phyloP scores from a whole-genome alignment of 2,888 invertebrate species.

The Omphaloscelis lunosa region DNA sequence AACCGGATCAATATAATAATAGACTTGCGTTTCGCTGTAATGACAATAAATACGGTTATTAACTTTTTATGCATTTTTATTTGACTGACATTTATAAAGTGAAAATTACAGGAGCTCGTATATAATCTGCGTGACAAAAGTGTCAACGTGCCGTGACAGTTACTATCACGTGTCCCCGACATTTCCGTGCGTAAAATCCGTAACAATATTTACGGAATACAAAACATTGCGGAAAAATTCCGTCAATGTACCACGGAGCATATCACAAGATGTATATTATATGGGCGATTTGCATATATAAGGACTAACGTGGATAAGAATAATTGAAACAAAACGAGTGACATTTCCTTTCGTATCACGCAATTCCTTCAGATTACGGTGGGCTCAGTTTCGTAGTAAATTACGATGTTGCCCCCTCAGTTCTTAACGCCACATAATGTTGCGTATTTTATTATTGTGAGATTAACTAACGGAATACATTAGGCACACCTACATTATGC shows the following conservation, averaged over 20 bases:
- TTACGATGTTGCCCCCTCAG: slow-evolving; percentile 64
- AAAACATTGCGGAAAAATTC: slow-evolving; percentile 45
- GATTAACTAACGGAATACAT: slow-evolving; percentile 63
- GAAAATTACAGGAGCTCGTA: slow-evolving; percentile 33
- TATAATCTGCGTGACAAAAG: slow-evolving; percentile 46
- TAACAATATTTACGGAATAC: slow-evolving; percentile 53
- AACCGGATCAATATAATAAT: slow-evolving; percentile 53
- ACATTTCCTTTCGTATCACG: slow-evolving; percentile 82
- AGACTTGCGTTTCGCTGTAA: slow-evolving; percentile 23
- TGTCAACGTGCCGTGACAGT: slow-evolving; percentile 50
- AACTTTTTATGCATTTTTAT: slow-evolving; percentile 21
- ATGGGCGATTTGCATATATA: slow-evolving; percentile 73
- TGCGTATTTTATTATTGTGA: slow-evolving; percentile 64
- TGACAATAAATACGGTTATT: slow-evolving; percentile 30
- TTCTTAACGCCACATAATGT: slow-evolving; percentile 57
- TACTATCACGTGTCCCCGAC: slow-evolving; percentile 45
- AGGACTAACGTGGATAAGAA: slow-evolving; percentile 69
- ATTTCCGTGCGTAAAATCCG: slow-evolving; percentile 55
- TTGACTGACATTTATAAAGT: slow-evolving; percentile 38
- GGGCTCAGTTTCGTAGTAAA: slow-evolving; percentile 68
- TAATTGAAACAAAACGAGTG: slow-evolving; percentile 82
- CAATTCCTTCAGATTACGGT: slow-evolving; percentile 78
- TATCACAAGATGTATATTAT: slow-evolving; percentile 60
- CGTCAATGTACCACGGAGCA: slow-evolving; percentile 57
- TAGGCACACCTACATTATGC: slow-evolving; percentile 55